Evolutionary conservation across 2,113 vertebrate species (phyloP), one percentile per base, ranked within the genome.

Genomic region (Zapus hudsonius): DNA sequence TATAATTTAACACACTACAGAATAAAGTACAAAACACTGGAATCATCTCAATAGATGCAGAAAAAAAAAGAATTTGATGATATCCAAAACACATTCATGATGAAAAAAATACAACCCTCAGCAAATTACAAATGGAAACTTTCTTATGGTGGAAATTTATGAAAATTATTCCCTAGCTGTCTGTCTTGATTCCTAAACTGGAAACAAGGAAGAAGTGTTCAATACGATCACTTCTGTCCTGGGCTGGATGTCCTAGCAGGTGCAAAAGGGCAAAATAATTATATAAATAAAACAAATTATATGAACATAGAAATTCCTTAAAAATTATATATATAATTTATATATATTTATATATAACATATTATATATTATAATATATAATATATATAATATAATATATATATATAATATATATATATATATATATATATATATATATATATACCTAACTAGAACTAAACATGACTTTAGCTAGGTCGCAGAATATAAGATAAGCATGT

Each of bases 391-490:
- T n/a, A n/a, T n/a, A n/a, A n/a, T n/a, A n/a, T n/a, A n/a, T n/a
- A n/a, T n/a, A n/a, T n/a, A n/a, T n/a, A n/a, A n/a, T n/a, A n/a
- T n/a, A n/a, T n/a, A n/a, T n/a, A n/a, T n/a, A n/a, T n/a, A n/a
- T n/a, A n/a, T n/a, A n/a, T n/a, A n/a, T n/a, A n/a, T n/a, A n/a
- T n/a, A n/a, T n/a, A n/a, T n/a, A n/a, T n/a, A n/a, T n/a, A n/a
- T 15, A 52, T 8, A 47, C 47, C 3, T 23, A 73, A 33, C 22
- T 40, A 52, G 69, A 90, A 16, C 55, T 84, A 69, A 91, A 69
- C 80, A 38, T 63, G 20, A 57, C 82, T 78, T 84, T 64, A 94
- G 23, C 33, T 59, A 90, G 44, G 38, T 94, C 85, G 66, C 44
- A 47, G 42, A 82, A 81, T 55, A 15, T 7, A 75, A 80, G 33